phyloP scores from a whole-genome alignment of 1,140 invertebrate species.

The Hormaphis cornu region DNA sequence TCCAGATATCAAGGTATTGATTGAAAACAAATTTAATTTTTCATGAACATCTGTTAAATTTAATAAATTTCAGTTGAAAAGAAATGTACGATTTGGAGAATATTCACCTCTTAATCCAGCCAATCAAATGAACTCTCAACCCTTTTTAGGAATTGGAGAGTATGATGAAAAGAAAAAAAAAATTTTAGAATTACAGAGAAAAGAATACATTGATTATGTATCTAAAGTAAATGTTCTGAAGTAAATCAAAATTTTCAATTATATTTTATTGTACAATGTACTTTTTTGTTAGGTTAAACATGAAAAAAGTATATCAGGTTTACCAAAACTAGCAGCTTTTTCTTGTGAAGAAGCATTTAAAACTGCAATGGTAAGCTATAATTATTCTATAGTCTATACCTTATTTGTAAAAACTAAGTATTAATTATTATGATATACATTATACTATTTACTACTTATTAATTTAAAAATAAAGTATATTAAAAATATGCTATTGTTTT shows the following conservation, averaged over 20 bases:
- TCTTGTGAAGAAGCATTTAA: conserved; percentile 21
- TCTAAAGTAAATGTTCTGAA: conserved; percentile 9
- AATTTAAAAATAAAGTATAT: no score
- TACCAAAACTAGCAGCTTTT: neutral
- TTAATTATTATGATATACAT: no score
- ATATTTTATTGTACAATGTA: neutral
- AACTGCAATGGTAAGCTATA: conserved; percentile 20
- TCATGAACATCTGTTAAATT: no score
- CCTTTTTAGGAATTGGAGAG: conserved; percentile 30
- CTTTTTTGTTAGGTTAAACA: conserved; percentile 4
- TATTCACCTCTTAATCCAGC: conserved; percentile 31
- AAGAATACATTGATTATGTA: conserved; percentile 29
- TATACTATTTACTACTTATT: no score
- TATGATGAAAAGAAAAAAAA: conserved; percentile 25
- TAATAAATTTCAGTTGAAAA: conserved; percentile 20
- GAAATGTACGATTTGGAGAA: conserved; percentile 33
- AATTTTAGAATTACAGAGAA: conserved; percentile 8
- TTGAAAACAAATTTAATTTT: neutral
- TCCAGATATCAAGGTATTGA: neutral
- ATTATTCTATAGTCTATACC: no score
- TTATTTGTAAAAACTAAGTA: no score
- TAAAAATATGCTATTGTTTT: no score
- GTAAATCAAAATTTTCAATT: neutral
- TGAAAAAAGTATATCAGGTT: neutral
- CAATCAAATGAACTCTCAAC: conserved; percentile 13